Conservation (phyloP, 2,113 vertebrate genomes). For the Microcebus tavaratra region DNA sequence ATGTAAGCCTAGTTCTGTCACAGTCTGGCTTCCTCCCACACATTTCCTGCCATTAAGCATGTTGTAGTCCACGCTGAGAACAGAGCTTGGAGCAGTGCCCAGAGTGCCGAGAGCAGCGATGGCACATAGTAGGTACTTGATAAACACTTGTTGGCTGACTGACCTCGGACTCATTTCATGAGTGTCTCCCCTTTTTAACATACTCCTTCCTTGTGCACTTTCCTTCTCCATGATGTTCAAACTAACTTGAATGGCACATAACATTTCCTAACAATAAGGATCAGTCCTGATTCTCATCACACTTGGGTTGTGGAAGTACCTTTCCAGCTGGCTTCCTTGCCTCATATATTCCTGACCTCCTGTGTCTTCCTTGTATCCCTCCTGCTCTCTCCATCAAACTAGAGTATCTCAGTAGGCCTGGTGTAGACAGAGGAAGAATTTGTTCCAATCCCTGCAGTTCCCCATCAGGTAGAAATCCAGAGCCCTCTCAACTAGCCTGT, state of each 20-base stretch:
- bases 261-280: neutral
- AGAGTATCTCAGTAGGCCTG: neutral
- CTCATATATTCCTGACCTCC: neutral
- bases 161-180: neutral
- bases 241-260: neutral
- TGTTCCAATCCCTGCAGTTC: neutral
- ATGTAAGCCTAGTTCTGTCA: neutral
- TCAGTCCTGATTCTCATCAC: neutral
- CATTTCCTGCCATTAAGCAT: slow-evolving; percentile 57
- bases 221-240: neutral
- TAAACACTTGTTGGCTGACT: neutral
- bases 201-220: neutral
- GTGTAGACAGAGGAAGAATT: neutral
- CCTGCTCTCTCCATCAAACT: neutral
- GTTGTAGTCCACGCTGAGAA: neutral
- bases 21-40: slow-evolving; percentile 62
- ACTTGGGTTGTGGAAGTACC: neutral
- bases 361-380: neutral
- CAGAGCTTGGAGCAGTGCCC: neutral
- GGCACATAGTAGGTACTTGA: slow-evolving; percentile 39
- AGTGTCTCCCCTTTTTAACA: neutral
- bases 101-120: neutral
- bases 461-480: neutral
- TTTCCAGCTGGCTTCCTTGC: neutral
- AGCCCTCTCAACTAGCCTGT: neutral